Percentiles rank a stretch among this genome's conserved stretches.
These are phyloP conservation scores for Cataglyphis livida DNA, from an alignment of 2,888 invertebrate species.

Conservation along the genomic window DNA sequence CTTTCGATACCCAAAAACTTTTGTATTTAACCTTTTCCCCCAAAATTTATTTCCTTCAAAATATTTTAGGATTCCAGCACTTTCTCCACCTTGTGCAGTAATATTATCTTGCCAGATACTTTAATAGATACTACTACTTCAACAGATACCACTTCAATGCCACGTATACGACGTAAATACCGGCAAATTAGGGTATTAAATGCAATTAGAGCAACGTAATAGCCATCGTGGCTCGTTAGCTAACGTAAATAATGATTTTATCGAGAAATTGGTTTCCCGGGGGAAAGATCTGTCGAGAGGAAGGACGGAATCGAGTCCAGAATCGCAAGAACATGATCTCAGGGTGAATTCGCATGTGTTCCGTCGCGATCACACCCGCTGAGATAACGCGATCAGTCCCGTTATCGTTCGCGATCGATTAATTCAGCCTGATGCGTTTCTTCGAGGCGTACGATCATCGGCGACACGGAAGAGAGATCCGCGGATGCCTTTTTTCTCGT, in stretches of 20 bases:
- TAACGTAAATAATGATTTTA: not conserved
- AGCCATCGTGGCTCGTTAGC: not conserved
- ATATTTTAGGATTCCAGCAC: too few relatives aligned
- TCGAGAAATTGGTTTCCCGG: not conserved
- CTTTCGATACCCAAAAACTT: too few relatives aligned
- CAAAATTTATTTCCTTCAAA: too few relatives aligned
- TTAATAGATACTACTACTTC: too few relatives aligned
- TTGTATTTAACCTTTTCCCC: too few relatives aligned
- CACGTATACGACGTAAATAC: not conserved
- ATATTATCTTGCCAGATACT: too few relatives aligned
- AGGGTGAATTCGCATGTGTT: slow-evolving; percentile 40
- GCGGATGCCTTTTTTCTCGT: slow-evolving; percentile 14
- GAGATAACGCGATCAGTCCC: slow-evolving; percentile 53
- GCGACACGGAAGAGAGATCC: slow-evolving; percentile 57
- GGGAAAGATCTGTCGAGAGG: not conserved
- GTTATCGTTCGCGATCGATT: slow-evolving; percentile 74
- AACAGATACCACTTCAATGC: not conserved
- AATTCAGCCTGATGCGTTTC: slow-evolving; percentile 62
- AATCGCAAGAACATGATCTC: slow-evolving; percentile 46
- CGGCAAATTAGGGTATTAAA: not conserved
- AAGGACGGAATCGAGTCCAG: slow-evolving; percentile 18
- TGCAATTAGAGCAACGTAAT: not conserved
- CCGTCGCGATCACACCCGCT: slow-evolving; percentile 7
- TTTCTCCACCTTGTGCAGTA: too few relatives aligned
- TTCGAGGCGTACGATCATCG: slow-evolving; percentile 55